These are phyloP conservation scores for Drosophila hydei DNA, from an alignment of 1,140 invertebrate genomes.

Conservation along the genomic window DNA sequence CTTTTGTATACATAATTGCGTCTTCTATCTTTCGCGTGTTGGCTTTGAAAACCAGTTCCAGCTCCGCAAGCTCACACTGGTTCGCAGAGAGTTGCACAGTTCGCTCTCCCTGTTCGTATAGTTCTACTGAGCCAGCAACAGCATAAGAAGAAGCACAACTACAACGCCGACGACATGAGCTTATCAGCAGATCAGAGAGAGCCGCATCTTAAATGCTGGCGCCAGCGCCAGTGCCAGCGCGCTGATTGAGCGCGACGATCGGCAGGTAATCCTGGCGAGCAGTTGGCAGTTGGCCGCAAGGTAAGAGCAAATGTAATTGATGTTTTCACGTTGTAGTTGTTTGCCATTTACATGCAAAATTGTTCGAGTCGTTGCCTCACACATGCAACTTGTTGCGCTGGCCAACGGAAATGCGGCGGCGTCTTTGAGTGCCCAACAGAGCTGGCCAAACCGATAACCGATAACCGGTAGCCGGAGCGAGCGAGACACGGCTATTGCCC, in stretches of 20 bases:
- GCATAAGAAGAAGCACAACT: conserved; percentile 34
- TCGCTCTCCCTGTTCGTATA: conserved; percentile 16
- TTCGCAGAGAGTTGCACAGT: conserved; percentile 17
- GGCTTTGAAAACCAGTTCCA: conserved; percentile 55
- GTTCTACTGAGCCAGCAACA: conserved; percentile 3
- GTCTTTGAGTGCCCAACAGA: conserved; percentile 45
- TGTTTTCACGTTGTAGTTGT: conserved; percentile 82
- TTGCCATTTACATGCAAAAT: conserved; percentile 78
- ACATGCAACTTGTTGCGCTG: conserved; percentile 48
- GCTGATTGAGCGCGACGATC: conserved; percentile 73
- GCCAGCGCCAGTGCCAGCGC: conserved; percentile 72
- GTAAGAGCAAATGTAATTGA: conserved; percentile 66
- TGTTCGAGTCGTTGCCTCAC: conserved; percentile 58
- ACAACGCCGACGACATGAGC: conserved; percentile 59
- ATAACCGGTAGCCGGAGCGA: conserved; percentile 45
- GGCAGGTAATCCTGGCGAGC: conserved; percentile 48
- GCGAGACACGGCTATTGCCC: conserved; percentile 48
- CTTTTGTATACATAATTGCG: conserved; percentile 45
- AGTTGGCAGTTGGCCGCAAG: conserved; percentile 10
- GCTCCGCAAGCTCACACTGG: conserved; percentile 33
- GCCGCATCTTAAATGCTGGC: conserved; percentile 83
- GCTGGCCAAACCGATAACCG: not conserved
- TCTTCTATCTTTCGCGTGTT: conserved; percentile 64
- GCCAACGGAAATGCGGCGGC: conserved; percentile 69
- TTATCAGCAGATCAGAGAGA: conserved; percentile 82